Evolutionary conservation across 2,113 vertebrate genomes (phyloP).

Genomic region (Gadus macrocephalus): DNA sequence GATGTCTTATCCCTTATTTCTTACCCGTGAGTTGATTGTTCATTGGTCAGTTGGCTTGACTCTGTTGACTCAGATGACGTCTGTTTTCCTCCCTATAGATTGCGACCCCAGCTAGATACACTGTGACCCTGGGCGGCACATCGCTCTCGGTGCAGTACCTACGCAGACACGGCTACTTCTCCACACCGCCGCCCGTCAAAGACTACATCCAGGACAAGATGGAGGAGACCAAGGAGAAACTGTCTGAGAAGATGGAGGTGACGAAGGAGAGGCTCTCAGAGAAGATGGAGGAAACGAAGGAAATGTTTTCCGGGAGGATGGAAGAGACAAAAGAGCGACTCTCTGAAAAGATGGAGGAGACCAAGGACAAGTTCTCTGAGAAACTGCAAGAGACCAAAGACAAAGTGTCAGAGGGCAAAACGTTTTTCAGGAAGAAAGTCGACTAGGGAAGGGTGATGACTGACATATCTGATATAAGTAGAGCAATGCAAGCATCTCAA

Average conservation of each 20-base stretch:
- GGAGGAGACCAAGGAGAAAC: constrained; percentile 83
- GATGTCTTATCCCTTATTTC: no score
- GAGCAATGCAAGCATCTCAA: no score
- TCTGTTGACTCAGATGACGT: neutral
- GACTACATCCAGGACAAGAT: constrained; percentile 90
- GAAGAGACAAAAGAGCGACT: constrained; percentile 68
- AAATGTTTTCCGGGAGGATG: constrained; percentile 59
- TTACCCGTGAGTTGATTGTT: no score
- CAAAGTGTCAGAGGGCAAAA: constrained; percentile 77
- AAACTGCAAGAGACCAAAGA: constrained; percentile 82
- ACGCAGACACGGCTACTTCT: constrained; percentile 82
- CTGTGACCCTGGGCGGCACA: constrained; percentile 89
- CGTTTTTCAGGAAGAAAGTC: constrained; percentile 83
- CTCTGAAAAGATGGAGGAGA: constrained; percentile 88
- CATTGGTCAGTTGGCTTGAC: no score
- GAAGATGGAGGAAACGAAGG: constrained; percentile 90
- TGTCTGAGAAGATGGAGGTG: constrained; percentile 72
- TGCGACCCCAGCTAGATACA: constrained; percentile 91
- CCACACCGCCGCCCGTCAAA: constrained; percentile 90
- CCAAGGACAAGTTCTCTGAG: constrained; percentile 74
- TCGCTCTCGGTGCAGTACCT: constrained; percentile 90
- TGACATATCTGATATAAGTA: neutral
- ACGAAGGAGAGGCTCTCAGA: constrained; percentile 77
- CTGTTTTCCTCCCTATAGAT: constrained; percentile 69
- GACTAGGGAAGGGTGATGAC: constrained; percentile 61